These are phyloP conservation scores for Drosophila infuscata DNA, from an alignment of 2,888 invertebrate species.

Conservation along the genomic window DNA sequence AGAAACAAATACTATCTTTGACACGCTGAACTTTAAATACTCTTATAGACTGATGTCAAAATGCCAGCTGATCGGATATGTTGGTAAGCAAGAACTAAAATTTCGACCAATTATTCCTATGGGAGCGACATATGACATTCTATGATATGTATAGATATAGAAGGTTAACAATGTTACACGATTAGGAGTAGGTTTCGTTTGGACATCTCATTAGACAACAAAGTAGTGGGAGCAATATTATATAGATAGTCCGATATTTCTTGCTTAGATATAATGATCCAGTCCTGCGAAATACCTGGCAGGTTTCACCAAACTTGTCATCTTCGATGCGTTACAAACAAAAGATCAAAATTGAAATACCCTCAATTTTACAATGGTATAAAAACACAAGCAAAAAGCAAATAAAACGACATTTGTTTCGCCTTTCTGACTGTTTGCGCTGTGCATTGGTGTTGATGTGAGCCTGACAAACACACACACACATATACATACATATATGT, in stretches of 20 bases:
- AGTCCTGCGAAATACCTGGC: background rate
- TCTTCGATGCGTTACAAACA: background rate
- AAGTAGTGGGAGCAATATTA: background rate
- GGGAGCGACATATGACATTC: background rate
- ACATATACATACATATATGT: conserved; percentile 14
- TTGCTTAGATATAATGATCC: background rate
- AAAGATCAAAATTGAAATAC: background rate
- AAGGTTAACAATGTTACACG: too few species aligned
- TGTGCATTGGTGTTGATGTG: conserved; percentile 23
- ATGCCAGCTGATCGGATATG: background rate
- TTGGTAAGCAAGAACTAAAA: background rate
- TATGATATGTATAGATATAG: background rate
- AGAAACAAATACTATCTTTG: background rate
- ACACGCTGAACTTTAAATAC: background rate
- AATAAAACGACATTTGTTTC: conserved; percentile 58
- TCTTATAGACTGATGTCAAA: background rate
- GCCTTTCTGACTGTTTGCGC: conserved; percentile 40
- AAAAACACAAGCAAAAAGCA: conserved; percentile 14
- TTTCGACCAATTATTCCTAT: background rate
- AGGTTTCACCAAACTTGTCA: background rate
- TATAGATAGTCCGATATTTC: background rate
- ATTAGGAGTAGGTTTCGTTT: background rate
- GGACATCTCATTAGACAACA: background rate
- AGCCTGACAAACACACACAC: conserved; percentile 6
- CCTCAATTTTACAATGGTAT: background rate